These are phyloP conservation scores for Acanthosepion lycidas DNA, from an alignment of 2,888 invertebrate species.

Conservation along the genomic window DNA sequence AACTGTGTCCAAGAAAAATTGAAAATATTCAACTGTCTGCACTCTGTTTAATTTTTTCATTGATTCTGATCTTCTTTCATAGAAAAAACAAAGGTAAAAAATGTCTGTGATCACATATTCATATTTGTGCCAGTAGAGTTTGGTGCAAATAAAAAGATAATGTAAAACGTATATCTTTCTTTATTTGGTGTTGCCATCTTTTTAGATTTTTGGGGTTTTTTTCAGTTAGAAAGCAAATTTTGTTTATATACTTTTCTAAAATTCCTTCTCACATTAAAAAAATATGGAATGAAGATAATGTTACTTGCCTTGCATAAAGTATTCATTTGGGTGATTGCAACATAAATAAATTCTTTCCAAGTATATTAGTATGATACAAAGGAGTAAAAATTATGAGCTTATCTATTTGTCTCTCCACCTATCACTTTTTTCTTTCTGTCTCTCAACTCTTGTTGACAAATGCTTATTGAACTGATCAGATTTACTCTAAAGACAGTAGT, in stretches of 20 bases:
- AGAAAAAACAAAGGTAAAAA: neutral
- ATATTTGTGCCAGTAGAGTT: neutral
- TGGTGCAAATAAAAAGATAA: neutral
- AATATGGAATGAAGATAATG: neutral
- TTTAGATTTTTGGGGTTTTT: neutral
- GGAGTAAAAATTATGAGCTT: neutral
- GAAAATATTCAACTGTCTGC: neutral
- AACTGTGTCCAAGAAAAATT: too few relatives aligned
- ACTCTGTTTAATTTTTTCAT: neutral
- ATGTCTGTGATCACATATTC: neutral
- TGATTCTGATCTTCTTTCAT: neutral
- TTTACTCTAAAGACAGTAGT: too few relatives aligned
- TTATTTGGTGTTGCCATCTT: neutral
- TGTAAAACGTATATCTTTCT: neutral
- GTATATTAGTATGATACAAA: neutral
- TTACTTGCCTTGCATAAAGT: neutral
- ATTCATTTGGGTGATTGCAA: neutral
- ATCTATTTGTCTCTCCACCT: neutral
- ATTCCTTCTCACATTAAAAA: neutral
- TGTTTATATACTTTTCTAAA: neutral
- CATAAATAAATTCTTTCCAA: neutral
- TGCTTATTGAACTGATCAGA: neutral
- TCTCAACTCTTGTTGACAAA: neutral
- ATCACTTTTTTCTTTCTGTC: neutral
- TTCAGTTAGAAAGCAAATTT: neutral